Percentiles rank a stretch among this genome's conserved stretches.
These are phyloP conservation scores for Kradibia gibbosae DNA, from an alignment of 1,140 invertebrate species.

Conservation along the genomic window DNA sequence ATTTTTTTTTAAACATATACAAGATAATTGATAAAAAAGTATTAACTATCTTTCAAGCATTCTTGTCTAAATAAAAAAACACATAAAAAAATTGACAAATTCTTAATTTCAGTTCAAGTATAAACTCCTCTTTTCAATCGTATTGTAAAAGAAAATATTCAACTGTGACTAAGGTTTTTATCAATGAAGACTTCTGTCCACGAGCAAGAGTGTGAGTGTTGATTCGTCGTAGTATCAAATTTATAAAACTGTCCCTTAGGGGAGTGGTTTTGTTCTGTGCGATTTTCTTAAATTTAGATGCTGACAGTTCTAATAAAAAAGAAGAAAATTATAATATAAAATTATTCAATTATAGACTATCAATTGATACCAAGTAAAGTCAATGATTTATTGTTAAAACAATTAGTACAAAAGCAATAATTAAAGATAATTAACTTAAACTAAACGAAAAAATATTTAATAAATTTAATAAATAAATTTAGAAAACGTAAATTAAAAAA, in stretches of 20 bases:
- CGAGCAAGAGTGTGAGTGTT: conserved; percentile 47
- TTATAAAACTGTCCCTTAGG: conserved; percentile 71
- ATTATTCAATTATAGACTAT: conserved; percentile 46
- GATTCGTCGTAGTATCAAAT: conserved; percentile 54
- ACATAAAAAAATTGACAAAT: conserved; percentile 28
- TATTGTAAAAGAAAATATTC: conserved; percentile 58
- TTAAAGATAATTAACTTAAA: background rate
- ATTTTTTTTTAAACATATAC: background rate
- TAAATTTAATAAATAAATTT: background rate
- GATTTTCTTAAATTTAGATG: conserved; percentile 67
- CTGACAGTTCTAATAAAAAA: conserved; percentile 64
- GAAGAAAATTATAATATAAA: conserved; percentile 39
- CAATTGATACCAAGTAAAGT: conserved; percentile 41
- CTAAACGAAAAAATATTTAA: background rate
- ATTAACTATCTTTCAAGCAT: background rate
- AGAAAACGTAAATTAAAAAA: background rate
- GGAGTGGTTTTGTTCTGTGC: conserved; percentile 65
- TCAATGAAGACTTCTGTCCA: conserved; percentile 35
- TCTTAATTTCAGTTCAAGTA: conserved; percentile 26
- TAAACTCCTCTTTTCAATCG: conserved; percentile 52
- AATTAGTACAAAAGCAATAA: conserved; percentile 8
- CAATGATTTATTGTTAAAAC: conserved; percentile 30
- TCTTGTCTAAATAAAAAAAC: background rate
- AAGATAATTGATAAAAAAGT: background rate
- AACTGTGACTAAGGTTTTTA: conserved; percentile 54